A percentile compares a stretch with the other conserved stretches of the same genome.
Evolutionary conservation across 2,797 vertebrate species (phyloP).

Genomic region (Xyrichtys novacula): DNA sequence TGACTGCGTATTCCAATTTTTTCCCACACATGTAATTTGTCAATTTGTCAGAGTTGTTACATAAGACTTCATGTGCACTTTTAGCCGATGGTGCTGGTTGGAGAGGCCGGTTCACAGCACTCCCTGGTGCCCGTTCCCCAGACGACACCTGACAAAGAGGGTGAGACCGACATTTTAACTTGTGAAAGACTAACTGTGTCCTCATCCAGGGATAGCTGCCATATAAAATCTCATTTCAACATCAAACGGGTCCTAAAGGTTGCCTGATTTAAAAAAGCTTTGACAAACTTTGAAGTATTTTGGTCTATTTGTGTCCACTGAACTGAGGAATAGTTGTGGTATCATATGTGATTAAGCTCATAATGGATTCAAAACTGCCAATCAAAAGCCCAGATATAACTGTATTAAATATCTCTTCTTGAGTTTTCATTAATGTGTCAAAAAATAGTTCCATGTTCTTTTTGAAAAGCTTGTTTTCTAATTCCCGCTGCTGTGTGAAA

Average conservation of each 20-base stretch:
- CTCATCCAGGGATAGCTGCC: not conserved
- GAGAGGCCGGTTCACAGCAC: conserved; percentile 68
- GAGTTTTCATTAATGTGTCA: no score
- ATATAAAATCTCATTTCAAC: not conserved
- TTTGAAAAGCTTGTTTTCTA: conserved; percentile 5
- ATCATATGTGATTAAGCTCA: no score
- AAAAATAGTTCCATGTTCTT: not conserved
- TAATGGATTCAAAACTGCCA: no score
- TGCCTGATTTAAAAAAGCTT: not conserved
- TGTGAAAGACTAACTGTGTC: not conserved
- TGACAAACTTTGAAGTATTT: not conserved
- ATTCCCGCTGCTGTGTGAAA: conserved; percentile 25
- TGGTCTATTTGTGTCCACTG: not conserved
- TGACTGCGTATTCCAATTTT: not conserved
- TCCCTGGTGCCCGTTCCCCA: conserved; percentile 54
- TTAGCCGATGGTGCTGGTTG: conserved; percentile 70
- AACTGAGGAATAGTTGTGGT: not conserved
- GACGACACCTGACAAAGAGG: conserved; percentile 33
- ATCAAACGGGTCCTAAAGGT: not conserved
- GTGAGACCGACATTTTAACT: conserved; percentile 52
- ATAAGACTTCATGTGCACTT: conserved; percentile 25
- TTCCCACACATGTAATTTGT: not conserved
- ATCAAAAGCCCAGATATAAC: no score
- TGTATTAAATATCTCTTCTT: no score
- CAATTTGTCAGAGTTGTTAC: not conserved